Conservation (phyloP, 2,888 invertebrate genomes). For the Cryptus armator region DNA sequence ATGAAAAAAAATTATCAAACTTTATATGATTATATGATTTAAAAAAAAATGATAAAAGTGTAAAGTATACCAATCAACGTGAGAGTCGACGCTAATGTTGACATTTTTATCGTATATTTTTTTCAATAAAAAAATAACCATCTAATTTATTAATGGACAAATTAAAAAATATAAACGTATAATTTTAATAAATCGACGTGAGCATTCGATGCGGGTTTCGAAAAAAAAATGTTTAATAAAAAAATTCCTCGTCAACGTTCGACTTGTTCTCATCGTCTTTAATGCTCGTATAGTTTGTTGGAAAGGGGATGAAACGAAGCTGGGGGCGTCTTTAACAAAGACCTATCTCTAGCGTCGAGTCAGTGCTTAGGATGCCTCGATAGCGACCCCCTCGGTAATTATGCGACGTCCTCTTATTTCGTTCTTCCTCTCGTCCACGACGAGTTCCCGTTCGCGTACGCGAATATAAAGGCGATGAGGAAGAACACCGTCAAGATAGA, state of each 20-base stretch:
- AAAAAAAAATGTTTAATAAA: slow-evolving; percentile 51
- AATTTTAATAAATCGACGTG: not conserved
- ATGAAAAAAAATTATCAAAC: not conserved
- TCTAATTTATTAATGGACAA: not conserved
- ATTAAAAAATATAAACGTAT: not conserved
- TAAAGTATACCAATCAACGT: not conserved
- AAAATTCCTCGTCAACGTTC: slow-evolving; percentile 56
- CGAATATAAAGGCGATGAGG: slow-evolving; percentile 18
- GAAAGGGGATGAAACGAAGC: slow-evolving; percentile 53
- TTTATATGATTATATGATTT: no score
- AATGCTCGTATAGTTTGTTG: slow-evolving; percentile 6
- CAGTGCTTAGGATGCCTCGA: slow-evolving; percentile 23
- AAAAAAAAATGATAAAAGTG: not conserved
- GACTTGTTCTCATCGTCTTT: slow-evolving; percentile 50
- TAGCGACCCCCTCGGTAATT: slow-evolving; percentile 50
- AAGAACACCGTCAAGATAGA: slow-evolving; percentile 30
- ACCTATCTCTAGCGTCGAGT: slow-evolving; percentile 12
- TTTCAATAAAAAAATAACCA: not conserved
- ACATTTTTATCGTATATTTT: not conserved
- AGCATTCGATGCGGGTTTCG: slow-evolving; percentile 30
- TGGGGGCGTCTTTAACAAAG: slow-evolving; percentile 61
- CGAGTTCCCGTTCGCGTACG: slow-evolving; percentile 14
- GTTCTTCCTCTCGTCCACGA: not conserved
- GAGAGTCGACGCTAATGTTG: not conserved
- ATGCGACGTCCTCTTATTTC: slow-evolving; percentile 52